These are phyloP conservation scores for Ranitomeya variabilis DNA, from an alignment of 2,113 vertebrate species.

Conservation along the genomic window DNA sequence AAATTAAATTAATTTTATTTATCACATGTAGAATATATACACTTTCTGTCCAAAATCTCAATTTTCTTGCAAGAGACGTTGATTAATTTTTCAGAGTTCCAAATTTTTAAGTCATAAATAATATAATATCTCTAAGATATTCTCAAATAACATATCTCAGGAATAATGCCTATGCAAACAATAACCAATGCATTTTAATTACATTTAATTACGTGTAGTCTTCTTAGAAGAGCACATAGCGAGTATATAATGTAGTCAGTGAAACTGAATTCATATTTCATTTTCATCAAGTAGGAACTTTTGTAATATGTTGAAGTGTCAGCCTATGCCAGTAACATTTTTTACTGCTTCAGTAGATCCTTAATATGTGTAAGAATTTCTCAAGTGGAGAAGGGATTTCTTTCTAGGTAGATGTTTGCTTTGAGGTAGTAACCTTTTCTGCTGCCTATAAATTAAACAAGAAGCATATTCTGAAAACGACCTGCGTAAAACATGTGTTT, in stretches of 20 bases:
- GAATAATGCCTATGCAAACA: neutral
- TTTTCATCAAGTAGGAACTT: neutral
- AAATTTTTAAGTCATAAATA: too few species aligned
- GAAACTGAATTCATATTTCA: neutral
- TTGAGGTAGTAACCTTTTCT: neutral
- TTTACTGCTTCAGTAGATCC: neutral
- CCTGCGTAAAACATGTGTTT: neutral
- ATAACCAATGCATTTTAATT: neutral
- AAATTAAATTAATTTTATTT: too few species aligned
- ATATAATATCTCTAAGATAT: neutral
- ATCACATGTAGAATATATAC: too few species aligned
- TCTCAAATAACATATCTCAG: neutral
- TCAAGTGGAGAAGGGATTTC: neutral
- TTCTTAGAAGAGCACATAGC: neutral
- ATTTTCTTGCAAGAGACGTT: too few species aligned
- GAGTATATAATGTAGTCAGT: neutral
- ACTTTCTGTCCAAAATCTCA: too few species aligned
- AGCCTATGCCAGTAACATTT: neutral
- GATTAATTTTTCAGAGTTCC: too few species aligned
- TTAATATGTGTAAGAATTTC: neutral
- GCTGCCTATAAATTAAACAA: conserved; percentile 19
- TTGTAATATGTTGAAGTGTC: neutral
- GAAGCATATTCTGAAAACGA: neutral
- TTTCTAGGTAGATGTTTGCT: neutral
- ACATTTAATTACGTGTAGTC: neutral